These are phyloP conservation scores for Epizoanthus ramosus DNA, from an alignment of 92 coral and sea anemone genomes.

Conservation along the genomic window DNA sequence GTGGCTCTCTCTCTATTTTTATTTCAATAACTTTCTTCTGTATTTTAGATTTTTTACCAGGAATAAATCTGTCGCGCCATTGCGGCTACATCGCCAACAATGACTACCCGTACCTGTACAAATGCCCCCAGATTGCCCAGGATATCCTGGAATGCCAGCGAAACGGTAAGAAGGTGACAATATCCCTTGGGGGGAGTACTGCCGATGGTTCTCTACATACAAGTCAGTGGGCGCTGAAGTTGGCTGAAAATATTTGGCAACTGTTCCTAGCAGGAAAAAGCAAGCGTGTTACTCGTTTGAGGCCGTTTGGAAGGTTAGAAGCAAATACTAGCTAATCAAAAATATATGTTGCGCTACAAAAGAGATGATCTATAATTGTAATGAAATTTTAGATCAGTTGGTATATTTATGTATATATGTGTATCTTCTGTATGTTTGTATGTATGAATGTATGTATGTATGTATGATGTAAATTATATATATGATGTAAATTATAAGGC, in stretches of 20 bases:
- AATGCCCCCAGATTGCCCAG: conserved; percentile 23
- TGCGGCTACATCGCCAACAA: neutral
- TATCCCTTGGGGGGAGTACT: conserved; percentile 37
- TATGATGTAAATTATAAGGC: no score
- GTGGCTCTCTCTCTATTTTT: no score
- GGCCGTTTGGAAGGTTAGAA: conserved; percentile 46
- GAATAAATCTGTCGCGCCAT: conserved; percentile 33
- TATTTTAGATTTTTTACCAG: conserved; percentile 23
- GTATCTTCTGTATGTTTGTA: no score
- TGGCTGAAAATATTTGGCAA: conserved; percentile 32
- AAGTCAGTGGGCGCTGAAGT: neutral
- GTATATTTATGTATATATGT: no score
- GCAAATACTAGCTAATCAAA: neutral
- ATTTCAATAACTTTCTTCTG: neutral
- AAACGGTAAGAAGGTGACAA: conserved; percentile 22
- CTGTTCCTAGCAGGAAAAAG: conserved; percentile 31
- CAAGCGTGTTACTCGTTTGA: neutral
- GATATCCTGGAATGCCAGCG: conserved; percentile 22
- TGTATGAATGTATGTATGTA: no score
- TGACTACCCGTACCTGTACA: conserved; percentile 14
- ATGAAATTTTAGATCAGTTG: no score
- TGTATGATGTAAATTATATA: no score
- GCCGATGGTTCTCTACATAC: conserved; percentile 20
- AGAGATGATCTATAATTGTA: no score
- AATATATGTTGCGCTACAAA: no score